Evolutionary conservation across 2,888 invertebrate genomes (phyloP), one percentile per base, ranked within the genome.

Genomic region (Malthinus seriepunctatus): DNA sequence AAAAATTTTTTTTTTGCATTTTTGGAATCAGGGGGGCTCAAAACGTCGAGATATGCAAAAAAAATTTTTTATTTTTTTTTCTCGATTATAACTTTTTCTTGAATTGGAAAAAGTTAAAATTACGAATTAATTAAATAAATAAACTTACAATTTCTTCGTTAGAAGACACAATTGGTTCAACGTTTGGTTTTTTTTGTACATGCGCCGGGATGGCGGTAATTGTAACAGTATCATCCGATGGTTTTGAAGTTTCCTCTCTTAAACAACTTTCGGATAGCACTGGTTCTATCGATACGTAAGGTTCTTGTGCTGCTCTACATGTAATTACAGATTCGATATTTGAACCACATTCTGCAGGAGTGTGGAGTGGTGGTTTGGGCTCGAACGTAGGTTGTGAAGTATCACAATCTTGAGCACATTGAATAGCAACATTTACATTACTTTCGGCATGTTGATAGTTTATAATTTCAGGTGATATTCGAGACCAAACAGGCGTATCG

Each of bases 401-500:
- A 35, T 57, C 50, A 44, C 56, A 60, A 31, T 65, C 65, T 39
- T 69, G 68, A 23, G 56, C 57, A n/a, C 62, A 55, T 34, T 63
- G 61, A 39, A 56, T 12, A 23, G 65, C 66, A 14, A 53, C 39
- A n/a, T 49, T 49, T 9, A 59, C 37, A 14, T 56, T 60, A 8
- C 46, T 9, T 79, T 81, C 70, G 79, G 79, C 56, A 60, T 57
- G 39, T 65, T 76, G 56, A 73, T 74, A 44, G 48, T 35, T 23
- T 76, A 75, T 37, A 34, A 51, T 51, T 8, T 56, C 61, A 1
- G 58, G 44, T 31, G 60, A 58, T 44, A 60, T 56, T 56, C 65
- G 60, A 11, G 70, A 65, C 71, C 71, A 71, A 34, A 76, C 70
- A 8, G 79, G 76, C 48, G 81, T 78, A 63, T 81, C 82, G 65